Conservation (phyloP, 1,140 invertebrate species). For the Ostrea edulis region DNA sequence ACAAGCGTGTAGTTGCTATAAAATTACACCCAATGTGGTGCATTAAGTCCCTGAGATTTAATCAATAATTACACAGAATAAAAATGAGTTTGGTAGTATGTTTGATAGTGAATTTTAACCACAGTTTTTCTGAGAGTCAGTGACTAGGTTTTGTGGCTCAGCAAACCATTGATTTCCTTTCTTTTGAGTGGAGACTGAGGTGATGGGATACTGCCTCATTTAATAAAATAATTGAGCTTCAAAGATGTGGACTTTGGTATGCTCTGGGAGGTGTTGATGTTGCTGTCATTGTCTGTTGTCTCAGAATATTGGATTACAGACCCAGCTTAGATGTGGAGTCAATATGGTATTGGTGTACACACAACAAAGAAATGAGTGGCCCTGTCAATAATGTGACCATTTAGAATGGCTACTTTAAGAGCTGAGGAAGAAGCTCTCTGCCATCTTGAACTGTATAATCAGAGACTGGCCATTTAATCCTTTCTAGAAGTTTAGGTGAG, state of each 20-base stretch:
- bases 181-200: not conserved
- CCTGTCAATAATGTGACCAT: not conserved
- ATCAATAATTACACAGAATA: conserved; percentile 35
- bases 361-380: not conserved
- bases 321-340: not conserved
- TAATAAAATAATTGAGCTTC: conserved; percentile 24
- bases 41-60: conserved; percentile 33
- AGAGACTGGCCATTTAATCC: not conserved
- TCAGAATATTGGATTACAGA: not conserved
- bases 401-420: conserved; percentile 5
- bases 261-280: not conserved
- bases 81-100: conserved; percentile 18
- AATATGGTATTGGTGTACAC: conserved; percentile 21
- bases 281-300: not conserved
- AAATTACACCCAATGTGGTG: conserved; percentile 29
- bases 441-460: not conserved
- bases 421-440: not conserved
- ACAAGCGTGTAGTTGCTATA: conserved; percentile 5
- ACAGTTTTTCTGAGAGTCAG: conserved; percentile 7
- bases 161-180: not conserved
- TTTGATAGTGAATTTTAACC: not conserved
- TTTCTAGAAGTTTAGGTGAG: not conserved
- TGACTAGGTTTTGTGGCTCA: not conserved
- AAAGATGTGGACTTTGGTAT: not conserved
- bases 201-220: not conserved